These are phyloP conservation scores for Brachypterus glaber DNA, from an alignment of 2,888 invertebrate species.

Conservation along the genomic window DNA sequence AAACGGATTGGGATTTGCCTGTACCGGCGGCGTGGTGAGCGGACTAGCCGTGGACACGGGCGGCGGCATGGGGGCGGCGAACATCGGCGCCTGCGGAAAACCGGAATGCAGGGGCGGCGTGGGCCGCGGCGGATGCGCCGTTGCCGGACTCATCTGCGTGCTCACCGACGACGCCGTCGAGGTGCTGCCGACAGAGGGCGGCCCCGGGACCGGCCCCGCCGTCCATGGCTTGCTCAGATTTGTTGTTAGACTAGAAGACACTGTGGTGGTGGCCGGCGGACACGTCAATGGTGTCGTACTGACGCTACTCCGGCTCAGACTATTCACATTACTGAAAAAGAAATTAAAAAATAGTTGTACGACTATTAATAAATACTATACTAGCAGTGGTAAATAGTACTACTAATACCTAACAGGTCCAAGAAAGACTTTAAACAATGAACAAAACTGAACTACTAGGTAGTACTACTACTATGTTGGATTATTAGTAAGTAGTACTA, in stretches of 20 bases:
- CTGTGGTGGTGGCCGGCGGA: constrained; percentile 41
- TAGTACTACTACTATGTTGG: too few relatives aligned
- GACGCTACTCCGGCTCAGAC: constrained; percentile 61
- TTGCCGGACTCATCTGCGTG: constrained; percentile 44
- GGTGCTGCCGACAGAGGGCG: constrained; percentile 42
- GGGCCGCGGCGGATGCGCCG: constrained; percentile 36
- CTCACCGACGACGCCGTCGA: constrained; percentile 46
- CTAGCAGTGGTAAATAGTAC: too few relatives aligned
- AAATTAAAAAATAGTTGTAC: constrained; percentile 6
- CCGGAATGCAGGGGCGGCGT: constrained; percentile 34
- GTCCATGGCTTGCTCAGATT: constrained; percentile 24
- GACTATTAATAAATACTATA: too few relatives aligned
- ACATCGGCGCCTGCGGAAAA: constrained; percentile 43
- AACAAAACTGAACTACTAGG: too few relatives aligned
- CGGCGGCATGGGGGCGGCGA: constrained; percentile 46
- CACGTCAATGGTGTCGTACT: constrained; percentile 32
- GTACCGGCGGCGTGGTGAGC: constrained; percentile 46
- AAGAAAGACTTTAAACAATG: too few relatives aligned
- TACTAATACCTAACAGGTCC: too few relatives aligned
- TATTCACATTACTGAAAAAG: constrained; percentile 66
- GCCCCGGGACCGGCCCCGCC: constrained; percentile 43
- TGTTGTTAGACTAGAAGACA: constrained; percentile 50
- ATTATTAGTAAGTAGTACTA: too few relatives aligned
- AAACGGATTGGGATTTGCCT: constrained; percentile 70
- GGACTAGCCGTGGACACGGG: constrained; percentile 53